Evolutionary conservation across 53 echinoderm and acorn worm species (phyloP).

Genomic region (Temnopleurus reevesii): DNA sequence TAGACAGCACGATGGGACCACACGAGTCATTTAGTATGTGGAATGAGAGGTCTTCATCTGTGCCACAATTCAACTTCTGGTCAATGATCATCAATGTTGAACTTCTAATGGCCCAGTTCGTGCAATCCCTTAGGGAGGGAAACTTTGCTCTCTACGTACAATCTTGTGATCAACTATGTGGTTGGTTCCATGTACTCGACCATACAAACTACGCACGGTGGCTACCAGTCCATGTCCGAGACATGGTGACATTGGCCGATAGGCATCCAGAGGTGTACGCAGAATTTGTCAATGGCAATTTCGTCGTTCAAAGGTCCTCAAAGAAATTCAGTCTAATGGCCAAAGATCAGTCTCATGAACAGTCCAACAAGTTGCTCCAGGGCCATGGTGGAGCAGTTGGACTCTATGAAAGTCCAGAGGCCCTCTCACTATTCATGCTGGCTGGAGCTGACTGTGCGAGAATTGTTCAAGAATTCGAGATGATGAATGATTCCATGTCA

Average conservation of each 20-base stretch:
- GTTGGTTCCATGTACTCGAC: slow-evolving; percentile 68
- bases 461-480: background rate
- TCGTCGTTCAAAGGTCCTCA: slow-evolving; percentile 44
- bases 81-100: slow-evolving; percentile 29
- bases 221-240: slow-evolving; percentile 66
- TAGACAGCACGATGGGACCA: too few species aligned
- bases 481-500: background rate
- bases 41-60: background rate
- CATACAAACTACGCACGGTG: slow-evolving; percentile 74
- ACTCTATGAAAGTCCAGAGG: slow-evolving; percentile 5
- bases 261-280: slow-evolving; percentile 55
- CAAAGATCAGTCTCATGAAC: slow-evolving; percentile 70
- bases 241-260: slow-evolving; percentile 44
- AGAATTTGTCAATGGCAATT: slow-evolving; percentile 53
- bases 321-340: slow-evolving; percentile 60
- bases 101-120: slow-evolving; percentile 1
- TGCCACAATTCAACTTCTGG: slow-evolving; percentile 53
- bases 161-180: slow-evolving; percentile 35
- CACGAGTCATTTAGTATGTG: slow-evolving; percentile 32
- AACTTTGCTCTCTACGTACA: slow-evolving; percentile 66
- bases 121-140: slow-evolving; percentile 40
- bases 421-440: slow-evolving; percentile 55
- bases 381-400: slow-evolving; percentile 64
- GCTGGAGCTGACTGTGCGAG: slow-evolving; percentile 50
- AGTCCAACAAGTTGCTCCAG: slow-evolving; percentile 62